phyloP scores from a whole-genome alignment of 2,888 invertebrate genomes.

The Hemaris fuciformis region DNA sequence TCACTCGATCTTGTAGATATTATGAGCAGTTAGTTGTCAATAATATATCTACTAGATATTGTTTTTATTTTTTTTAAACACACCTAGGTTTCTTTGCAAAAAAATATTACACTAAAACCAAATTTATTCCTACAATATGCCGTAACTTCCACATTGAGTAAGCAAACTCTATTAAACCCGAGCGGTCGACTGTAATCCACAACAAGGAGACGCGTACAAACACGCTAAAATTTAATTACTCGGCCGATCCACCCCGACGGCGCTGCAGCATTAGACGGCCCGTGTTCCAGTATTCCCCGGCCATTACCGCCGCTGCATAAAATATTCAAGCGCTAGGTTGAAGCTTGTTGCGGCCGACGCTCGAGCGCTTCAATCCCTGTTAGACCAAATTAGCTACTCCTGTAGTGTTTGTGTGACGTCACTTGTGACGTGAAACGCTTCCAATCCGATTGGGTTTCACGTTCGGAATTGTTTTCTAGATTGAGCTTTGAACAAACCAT shows the following conservation, averaged over 20 bases:
- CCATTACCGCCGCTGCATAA: not conserved
- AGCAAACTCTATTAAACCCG: not conserved
- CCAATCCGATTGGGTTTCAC: not conserved
- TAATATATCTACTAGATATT: no score
- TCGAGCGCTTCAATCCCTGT: conserved; percentile 5
- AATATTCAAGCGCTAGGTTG: conserved; percentile 2
- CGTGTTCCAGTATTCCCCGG: conserved; percentile 17
- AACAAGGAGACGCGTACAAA: conserved; percentile 21
- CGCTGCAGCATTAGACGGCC: conserved; percentile 25
- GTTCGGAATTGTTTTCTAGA: not conserved
- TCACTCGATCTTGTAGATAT: no score
- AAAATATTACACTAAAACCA: no score
- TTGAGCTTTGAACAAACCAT: no score
- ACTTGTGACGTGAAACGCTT: not conserved
- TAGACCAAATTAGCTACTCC: not conserved
- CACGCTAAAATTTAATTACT: conserved; percentile 24
- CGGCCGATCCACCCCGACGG: conserved; percentile 18
- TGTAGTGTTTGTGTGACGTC: not conserved
- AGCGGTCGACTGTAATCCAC: not conserved
- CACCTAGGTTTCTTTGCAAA: no score
- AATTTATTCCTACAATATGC: no score
- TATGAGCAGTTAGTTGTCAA: no score
- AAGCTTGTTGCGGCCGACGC: not conserved
- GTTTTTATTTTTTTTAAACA: no score
- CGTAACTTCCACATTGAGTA: not conserved